phyloP scores from a whole-genome alignment of 2,888 invertebrate species.

The Lasioglossum oenotherae region DNA sequence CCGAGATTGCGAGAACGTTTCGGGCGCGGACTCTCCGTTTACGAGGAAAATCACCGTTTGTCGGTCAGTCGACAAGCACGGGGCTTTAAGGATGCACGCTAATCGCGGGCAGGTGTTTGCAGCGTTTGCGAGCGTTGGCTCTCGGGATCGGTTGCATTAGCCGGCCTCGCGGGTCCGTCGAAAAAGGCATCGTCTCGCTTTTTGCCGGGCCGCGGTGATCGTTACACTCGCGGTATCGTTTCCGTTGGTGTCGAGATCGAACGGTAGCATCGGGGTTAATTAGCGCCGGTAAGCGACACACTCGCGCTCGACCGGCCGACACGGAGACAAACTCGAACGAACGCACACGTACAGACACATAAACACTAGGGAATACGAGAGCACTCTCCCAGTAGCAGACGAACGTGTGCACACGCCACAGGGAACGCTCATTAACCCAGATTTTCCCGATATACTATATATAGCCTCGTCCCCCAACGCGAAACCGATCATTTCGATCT shows the following conservation, averaged over 20 bases:
- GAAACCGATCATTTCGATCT: slow-evolving; percentile 52
- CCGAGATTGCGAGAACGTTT: slow-evolving; percentile 20
- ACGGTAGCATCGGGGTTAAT: slow-evolving; percentile 69
- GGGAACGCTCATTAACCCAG: slow-evolving; percentile 66
- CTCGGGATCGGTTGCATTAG: slow-evolving; percentile 35
- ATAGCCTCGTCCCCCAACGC: slow-evolving; percentile 39
- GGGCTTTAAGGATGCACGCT: slow-evolving; percentile 58
- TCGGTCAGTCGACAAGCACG: slow-evolving; percentile 7
- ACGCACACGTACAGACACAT: neutral
- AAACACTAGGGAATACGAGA: neutral
- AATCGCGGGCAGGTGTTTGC: slow-evolving; percentile 64
- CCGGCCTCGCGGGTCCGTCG: slow-evolving; percentile 35
- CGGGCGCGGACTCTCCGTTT: slow-evolving; percentile 8
- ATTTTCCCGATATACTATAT: slow-evolving; percentile 64
- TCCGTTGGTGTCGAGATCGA: slow-evolving; percentile 66
- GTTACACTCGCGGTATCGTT: slow-evolving; percentile 67
- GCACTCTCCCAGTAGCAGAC: neutral
- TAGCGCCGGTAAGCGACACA: slow-evolving; percentile 55
- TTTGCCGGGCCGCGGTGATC: slow-evolving; percentile 60
- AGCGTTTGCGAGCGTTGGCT: slow-evolving; percentile 7
- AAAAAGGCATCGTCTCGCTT: slow-evolving; percentile 60
- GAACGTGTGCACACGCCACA: neutral
- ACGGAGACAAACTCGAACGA: neutral
- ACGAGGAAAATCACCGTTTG: slow-evolving; percentile 18
- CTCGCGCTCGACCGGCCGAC: neutral